Percentiles rank a stretch among this genome's conserved stretches.
These are phyloP conservation scores for Lissonota sp. DNA, from an alignment of 2,888 invertebrate genomes.

Conservation along the genomic window DNA sequence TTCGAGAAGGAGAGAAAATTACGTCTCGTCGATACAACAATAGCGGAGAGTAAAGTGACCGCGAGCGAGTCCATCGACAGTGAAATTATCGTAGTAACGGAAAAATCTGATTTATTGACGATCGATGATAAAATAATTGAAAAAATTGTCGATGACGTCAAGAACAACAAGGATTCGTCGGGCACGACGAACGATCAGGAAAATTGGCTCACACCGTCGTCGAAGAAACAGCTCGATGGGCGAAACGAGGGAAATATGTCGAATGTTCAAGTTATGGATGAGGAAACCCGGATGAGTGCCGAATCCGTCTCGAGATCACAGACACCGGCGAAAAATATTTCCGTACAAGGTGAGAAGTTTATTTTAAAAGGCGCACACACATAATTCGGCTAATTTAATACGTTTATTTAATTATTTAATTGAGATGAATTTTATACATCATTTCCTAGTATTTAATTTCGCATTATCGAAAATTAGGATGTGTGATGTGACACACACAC, in stretches of 20 bases:
- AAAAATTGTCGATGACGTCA: conserved; percentile 64
- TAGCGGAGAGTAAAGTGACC: conserved; percentile 52
- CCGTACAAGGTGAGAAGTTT: conserved; percentile 75
- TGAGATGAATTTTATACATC: too few species aligned
- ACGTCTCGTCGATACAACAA: conserved; percentile 31
- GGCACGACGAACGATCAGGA: conserved; percentile 68
- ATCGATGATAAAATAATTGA: conserved; percentile 65
- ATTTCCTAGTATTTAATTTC: background rate
- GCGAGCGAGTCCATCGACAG: conserved; percentile 1
- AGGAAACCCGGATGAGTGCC: conserved; percentile 86
- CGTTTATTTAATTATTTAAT: background rate
- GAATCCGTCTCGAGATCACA: conserved; percentile 82
- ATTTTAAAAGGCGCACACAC: background rate
- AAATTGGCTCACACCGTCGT: conserved; percentile 80
- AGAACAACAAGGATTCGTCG: conserved; percentile 69
- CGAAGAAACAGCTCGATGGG: conserved; percentile 74
- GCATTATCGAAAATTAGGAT: background rate
- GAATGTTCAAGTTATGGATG: conserved; percentile 84
- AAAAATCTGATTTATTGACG: conserved; percentile 55
- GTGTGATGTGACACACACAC: background rate
- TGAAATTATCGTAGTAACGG: background rate
- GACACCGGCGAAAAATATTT: conserved; percentile 81
- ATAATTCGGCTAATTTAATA: background rate
- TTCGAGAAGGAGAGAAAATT: conserved; percentile 46
- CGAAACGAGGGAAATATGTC: conserved; percentile 76